Evolutionary conservation across 2,113 vertebrate species (phyloP), one percentile per base, ranked within the genome.

Genomic region (Thunnus thynnus): DNA sequence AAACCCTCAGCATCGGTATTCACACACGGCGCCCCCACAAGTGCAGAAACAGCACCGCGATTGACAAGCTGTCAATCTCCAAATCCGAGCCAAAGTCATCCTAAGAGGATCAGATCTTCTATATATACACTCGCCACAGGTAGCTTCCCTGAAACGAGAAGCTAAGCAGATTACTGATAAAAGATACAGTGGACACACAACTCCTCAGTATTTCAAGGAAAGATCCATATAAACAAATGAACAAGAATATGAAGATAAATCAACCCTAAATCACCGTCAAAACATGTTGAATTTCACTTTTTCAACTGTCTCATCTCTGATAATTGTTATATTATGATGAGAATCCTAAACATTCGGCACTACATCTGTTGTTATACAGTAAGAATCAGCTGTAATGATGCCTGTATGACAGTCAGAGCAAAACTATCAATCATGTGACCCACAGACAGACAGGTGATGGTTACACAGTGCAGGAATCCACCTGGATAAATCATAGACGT

Each of bases 91-190:
- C 68, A 5, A 80, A 82, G 78, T 79, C 74, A 0, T 72, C 83
- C 83, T 93, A 94, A 95, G 92, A 91, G 92, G 94, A 94, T 95
- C 84, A 91, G 60, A 5, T 64, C 80, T 60, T 85, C 89, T 93
- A 95, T 69, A 93, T 91, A 89, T 90, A 94, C 79, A 68, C 84
- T 73, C 30, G 2, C 68, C 47, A 2, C 89, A 90, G 88, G 88
- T 78, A 84, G 82, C 72, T 22, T 69, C 64, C n/a, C 71, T 54
- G 65, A 54, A 22, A 61, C 60, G 57, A 36, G 66, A 2, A 48
- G 76, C 32, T 92, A 92, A 94, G 88, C 72, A 68, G 93, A 94
- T 95, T 94, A 93, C 18, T 13, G 46, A 73, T 58, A 22, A 85
- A 76, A 80, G 74, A 91, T 76, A 75, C 11, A 0, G 32, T 2